phyloP scores from a whole-genome alignment of 2,888 invertebrate species.

The Brachyptera putata region DNA sequence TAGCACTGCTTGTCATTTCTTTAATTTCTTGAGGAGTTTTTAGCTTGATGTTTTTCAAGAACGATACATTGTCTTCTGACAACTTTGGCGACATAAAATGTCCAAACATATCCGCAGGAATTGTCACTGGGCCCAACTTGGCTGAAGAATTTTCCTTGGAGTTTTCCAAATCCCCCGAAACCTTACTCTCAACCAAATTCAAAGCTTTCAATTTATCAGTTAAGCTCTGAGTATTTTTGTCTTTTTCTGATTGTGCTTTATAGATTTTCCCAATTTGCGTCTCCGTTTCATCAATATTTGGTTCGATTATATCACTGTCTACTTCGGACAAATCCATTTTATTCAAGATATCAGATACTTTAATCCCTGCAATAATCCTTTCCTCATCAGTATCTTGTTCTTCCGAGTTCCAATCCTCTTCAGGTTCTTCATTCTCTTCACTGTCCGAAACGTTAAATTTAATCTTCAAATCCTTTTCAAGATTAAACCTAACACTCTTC shows the following conservation, averaged over 20 bases:
- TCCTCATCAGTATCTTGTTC: conserved; percentile 32
- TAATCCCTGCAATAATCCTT: conserved; percentile 42
- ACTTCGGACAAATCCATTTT: conserved; percentile 22
- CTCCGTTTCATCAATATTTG: background rate
- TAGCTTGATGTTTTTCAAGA: background rate
- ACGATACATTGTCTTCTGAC: background rate
- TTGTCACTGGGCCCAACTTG: background rate
- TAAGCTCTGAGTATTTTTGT: background rate
- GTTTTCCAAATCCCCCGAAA: background rate
- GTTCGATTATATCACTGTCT: conserved; percentile 3
- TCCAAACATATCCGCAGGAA: background rate
- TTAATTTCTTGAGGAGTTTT: background rate
- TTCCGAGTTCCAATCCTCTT: conserved; percentile 34
- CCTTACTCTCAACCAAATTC: background rate
- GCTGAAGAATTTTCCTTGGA: background rate
- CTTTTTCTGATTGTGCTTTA: too few relatives aligned
- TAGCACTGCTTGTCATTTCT: background rate
- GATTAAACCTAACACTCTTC: conserved; percentile 68
- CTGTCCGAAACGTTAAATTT: conserved; percentile 39
- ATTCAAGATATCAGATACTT: conserved; percentile 35
- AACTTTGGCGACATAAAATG: background rate
- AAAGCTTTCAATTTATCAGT: background rate
- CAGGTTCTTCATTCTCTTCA: conserved; percentile 36
- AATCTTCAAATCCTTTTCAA: conserved; percentile 49
- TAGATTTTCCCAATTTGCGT: background rate